Evolutionary conservation across 2,113 vertebrate genomes (phyloP), one percentile per base, ranked within the genome.

Genomic region (Bufo gargarizans): DNA sequence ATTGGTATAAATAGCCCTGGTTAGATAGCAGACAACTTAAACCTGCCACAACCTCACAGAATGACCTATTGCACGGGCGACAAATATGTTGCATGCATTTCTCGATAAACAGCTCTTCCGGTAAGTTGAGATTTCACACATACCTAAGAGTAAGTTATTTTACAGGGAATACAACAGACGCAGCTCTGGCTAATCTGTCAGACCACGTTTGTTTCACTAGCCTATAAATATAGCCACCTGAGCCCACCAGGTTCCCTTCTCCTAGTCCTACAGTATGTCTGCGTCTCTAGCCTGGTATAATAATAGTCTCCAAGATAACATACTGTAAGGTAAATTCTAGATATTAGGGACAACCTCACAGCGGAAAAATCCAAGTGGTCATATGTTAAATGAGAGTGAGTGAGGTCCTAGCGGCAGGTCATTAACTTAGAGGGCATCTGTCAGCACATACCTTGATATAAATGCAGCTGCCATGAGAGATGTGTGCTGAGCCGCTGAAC

Each of bases 71-170:
- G 76, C 86, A 88, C n/a, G 79, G 69, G 3, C 67, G 53, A 72
- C 79, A 88, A 88, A 19, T 77, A 88, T 88, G 79, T 53, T 12
- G 43, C 72, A 77, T 69, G 86, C 67, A 83, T 77, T 72, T 83
- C 45, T 82, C 49, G 79, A 83, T 83, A 77, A 83, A 22, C 56
- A 63, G 56, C 58, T 59, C 33, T n/a, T 17, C 69, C n/a, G 59
- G 80, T 53, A 82, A 80, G 8, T 83, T 53, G 69, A 88, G 67
- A 88, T 65, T 76, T 63, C 14, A 76, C n/a, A 83, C 86, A 88
- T 88, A 63, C 80, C 80, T 63, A 71, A 88, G 80, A n/a, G 56
- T 0, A 2, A 76, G 69, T 43, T 76, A 82, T 88, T 65, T 77
- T 22, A 53, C 63, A 43, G 17, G 45, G 22, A 16, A 78, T 14